Evolutionary conservation across 2,888 invertebrate genomes (phyloP), one percentile per base, ranked within the genome.

Genomic region (Scaeva pyrastri): DNA sequence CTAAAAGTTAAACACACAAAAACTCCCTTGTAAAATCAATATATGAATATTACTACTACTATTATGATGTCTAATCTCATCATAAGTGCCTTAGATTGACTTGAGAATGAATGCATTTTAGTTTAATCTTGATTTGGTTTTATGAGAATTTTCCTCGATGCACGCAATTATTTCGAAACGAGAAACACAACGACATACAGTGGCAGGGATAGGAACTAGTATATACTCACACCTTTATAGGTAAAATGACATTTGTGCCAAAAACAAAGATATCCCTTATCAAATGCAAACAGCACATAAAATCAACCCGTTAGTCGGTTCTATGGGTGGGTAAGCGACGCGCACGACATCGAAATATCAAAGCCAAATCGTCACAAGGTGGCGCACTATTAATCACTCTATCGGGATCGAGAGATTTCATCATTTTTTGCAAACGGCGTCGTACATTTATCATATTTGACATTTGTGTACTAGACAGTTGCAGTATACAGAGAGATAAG

Each of bases 121-220:
- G 23, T 52, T 26, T 58, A 52, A 68, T 68, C 68, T 68, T 68
- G 68, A 68, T 68, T 39, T 52, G 21, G 11, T 68, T 68, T 39
- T 41, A 52, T 39, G 68, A 52, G 68, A 52, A 68, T 68, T 68
- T 21, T n/a, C 10, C 36, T 66, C n/a, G 21, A 68, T 66, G 66
- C 31, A 68, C 21, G 36, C 11, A 31, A 48, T 48, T 36, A 19
- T 39, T n/a, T 31, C 31, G 31, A 31, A 8, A 31, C 31, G 31
- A 31, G 4, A 7, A 31, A 5, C 6, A 31, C 31, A 31, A 31
- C 31, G 31, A 31, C 31, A n/a, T n/a, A n/a, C n/a, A n/a, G n/a
- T n/a, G 31, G 8, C 8, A 31, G 31, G 56, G 11, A n/a, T 55
- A n/a, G 8, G 16, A 39, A 19, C 0, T 26, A 23, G 39, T 14